phyloP scores from a whole-genome alignment of 2,797 vertebrate genomes.

The Natrix natrix region DNA sequence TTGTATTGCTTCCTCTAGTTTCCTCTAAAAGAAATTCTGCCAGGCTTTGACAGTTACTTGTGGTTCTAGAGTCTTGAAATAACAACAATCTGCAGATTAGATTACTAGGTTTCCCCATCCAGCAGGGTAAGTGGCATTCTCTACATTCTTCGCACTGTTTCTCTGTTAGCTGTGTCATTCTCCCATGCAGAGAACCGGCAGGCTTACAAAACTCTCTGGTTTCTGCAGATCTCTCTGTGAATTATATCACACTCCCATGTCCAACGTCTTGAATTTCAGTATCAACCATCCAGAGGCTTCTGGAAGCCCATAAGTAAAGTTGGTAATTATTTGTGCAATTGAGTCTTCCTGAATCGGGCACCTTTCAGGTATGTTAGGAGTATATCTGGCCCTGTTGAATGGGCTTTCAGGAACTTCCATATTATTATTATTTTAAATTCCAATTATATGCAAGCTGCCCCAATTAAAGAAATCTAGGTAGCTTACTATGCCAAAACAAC shows the following conservation, averaged over 20 bases:
- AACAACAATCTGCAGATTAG: constrained; percentile 17
- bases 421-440: background rate
- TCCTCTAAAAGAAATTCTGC: constrained; percentile 24
- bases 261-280: constrained; percentile 44
- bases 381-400: background rate
- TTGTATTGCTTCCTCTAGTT: background rate
- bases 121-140: background rate
- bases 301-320: constrained; percentile 34
- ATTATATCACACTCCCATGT: constrained; percentile 28
- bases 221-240: background rate
- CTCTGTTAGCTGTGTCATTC: background rate
- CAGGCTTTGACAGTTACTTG: constrained; percentile 20
- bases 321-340: constrained; percentile 7
- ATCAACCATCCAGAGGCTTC: constrained; percentile 35
- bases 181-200: background rate
- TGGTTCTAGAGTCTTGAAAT: constrained; percentile 33
- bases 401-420: background rate
- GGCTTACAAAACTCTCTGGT: background rate
- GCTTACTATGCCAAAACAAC: background rate
- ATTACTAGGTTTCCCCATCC: background rate
- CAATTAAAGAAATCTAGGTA: background rate
- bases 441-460: background rate
- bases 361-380: background rate
- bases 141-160: background rate
- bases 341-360: background rate